Conservation (phyloP, 37 sponge, comb jelly and placozoan species). For the Ephydatia muelleri region DNA sequence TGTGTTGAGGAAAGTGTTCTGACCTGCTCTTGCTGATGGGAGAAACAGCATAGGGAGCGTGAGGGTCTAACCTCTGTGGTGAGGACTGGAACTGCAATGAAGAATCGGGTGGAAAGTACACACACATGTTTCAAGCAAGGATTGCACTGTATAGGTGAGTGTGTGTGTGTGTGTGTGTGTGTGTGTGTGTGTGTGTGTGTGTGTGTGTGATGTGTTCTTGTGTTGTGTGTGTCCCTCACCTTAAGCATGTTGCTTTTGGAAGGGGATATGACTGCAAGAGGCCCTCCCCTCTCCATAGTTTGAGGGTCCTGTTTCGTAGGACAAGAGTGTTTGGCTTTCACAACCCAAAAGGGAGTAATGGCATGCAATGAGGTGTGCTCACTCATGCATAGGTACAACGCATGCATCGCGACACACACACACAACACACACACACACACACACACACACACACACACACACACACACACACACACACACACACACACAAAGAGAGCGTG, state of each 20-base stretch:
- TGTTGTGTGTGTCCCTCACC: constrained; percentile 25
- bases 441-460: constrained; percentile 13
- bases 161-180: not conserved
- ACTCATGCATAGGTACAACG: no score
- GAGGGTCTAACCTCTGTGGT: constrained; percentile 38
- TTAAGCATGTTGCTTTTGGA: constrained; percentile 46
- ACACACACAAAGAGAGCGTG: not conserved
- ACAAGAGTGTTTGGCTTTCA: not conserved
- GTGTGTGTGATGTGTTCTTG: not conserved
- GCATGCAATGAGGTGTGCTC: no score
- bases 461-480: constrained; percentile 12
- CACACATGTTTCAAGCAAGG: not conserved
- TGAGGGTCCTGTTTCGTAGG: constrained; percentile 38
- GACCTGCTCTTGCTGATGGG: constrained; percentile 62
- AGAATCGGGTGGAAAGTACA: not conserved
- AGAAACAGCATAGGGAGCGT: constrained; percentile 58
- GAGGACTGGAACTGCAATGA: constrained; percentile 44
- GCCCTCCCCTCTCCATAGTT: not conserved
- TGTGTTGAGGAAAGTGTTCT: not conserved
- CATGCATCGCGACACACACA: not conserved
- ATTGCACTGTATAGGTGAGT: not conserved
- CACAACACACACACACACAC: not conserved
- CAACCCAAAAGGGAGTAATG: no score
- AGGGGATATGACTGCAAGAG: constrained; percentile 20
- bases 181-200: not conserved